A percentile compares a stretch with the other conserved stretches of the same genome.
These are phyloP conservation scores for Rhingia rostrata DNA, from an alignment of 2,888 invertebrate genomes.

Conservation along the genomic window DNA sequence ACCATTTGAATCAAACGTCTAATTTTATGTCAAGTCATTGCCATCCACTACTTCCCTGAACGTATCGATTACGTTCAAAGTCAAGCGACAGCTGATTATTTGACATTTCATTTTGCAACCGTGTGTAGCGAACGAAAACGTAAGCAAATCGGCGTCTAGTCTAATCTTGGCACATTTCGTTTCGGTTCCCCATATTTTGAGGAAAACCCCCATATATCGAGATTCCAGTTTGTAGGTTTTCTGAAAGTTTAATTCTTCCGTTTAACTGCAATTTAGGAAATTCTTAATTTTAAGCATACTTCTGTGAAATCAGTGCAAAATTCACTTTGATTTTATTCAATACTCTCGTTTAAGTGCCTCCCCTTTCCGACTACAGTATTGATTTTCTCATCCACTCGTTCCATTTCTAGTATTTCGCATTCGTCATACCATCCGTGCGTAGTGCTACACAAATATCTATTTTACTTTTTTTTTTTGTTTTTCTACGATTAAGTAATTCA, in stretches of 20 bases:
- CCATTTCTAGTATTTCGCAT: slow-evolving; percentile 56
- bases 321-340: slow-evolving; percentile 5
- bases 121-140: slow-evolving; percentile 40
- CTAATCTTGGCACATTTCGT: slow-evolving; percentile 42
- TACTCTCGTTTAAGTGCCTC: not conserved
- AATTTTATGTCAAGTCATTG: too few species aligned
- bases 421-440: slow-evolving; percentile 45
- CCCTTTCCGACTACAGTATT: slow-evolving; percentile 8
- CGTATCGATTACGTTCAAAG: slow-evolving; percentile 6
- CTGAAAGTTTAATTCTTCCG: not conserved
- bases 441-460: slow-evolving; percentile 1
- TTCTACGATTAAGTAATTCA: slow-evolving; percentile 27
- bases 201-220: slow-evolving; percentile 15
- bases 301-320: not conserved
- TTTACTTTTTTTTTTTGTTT: slow-evolving; percentile 9
- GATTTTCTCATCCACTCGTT: slow-evolving; percentile 55
- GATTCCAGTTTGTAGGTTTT: slow-evolving; percentile 29
- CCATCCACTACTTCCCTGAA: slow-evolving; percentile 23
- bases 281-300: not conserved
- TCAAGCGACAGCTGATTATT: slow-evolving; percentile 18
- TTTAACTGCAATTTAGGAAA: not conserved
- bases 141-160: slow-evolving; percentile 63
- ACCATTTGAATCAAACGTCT: too few species aligned
- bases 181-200: slow-evolving; percentile 32
- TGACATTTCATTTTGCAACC: slow-evolving; percentile 46